phyloP scores from a whole-genome alignment of 2,888 invertebrate genomes.

The Apodemia hepburni region DNA sequence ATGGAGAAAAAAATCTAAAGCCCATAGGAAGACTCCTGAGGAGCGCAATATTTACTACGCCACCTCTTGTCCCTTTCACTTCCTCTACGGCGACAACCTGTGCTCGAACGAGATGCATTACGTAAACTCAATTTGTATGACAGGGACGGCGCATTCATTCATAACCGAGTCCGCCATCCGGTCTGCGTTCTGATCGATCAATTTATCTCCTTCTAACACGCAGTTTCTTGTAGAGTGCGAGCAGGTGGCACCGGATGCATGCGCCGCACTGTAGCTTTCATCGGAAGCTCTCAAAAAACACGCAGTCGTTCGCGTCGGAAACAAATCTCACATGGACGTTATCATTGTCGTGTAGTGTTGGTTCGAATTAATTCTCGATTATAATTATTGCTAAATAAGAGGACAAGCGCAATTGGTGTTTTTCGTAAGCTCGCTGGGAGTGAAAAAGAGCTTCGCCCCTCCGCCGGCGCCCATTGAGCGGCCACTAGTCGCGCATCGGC shows the following conservation, averaged over 20 bases:
- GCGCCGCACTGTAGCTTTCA: constrained; percentile 57
- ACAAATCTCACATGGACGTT: constrained; percentile 36
- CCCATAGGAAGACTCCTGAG: constrained; percentile 56
- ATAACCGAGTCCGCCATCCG: constrained; percentile 78
- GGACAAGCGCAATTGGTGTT: constrained; percentile 70
- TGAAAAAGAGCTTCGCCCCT: constrained; percentile 75
- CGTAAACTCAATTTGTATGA: constrained; percentile 45
- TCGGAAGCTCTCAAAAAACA: constrained; percentile 68
- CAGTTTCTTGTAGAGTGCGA: constrained; percentile 67
- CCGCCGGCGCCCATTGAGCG: constrained; percentile 70
- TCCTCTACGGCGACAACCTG: constrained; percentile 77
- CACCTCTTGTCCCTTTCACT: constrained; percentile 77
- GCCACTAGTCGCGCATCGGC: constrained; percentile 72
- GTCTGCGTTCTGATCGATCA: constrained; percentile 71
- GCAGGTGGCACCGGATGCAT: constrained; percentile 76
- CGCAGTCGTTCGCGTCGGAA: constrained; percentile 43
- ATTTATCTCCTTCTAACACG: constrained; percentile 76
- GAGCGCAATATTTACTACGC: constrained; percentile 78
- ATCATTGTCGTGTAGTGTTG: constrained; percentile 18
- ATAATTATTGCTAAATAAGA: constrained; percentile 45
- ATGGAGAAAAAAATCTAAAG: constrained; percentile 57
- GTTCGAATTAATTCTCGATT: constrained; percentile 22
- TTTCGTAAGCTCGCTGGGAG: constrained; percentile 74
- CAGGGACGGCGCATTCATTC: constrained; percentile 73
- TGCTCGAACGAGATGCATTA: constrained; percentile 55